phyloP scores from a whole-genome alignment of 2,888 invertebrate species.

The Temnothorax ravouxi region DNA sequence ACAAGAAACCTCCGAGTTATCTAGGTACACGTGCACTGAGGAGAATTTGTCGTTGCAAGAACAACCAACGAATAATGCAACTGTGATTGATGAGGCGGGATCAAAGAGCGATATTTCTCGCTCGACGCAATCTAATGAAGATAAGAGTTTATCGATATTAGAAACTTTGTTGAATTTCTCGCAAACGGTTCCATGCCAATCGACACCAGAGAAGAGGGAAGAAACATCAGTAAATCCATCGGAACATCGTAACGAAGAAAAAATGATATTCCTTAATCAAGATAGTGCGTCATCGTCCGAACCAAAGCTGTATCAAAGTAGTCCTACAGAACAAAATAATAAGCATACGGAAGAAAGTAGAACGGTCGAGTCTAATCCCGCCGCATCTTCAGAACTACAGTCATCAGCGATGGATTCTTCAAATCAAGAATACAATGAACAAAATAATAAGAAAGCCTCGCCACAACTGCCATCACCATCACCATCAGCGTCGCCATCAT shows the following conservation, averaged over 20 bases:
- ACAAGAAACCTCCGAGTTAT: slow-evolving; percentile 14
- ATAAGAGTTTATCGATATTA: not conserved
- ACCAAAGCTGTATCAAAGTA: slow-evolving; percentile 41
- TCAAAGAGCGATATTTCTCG: not conserved
- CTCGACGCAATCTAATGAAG: slow-evolving; percentile 11
- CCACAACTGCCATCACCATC: not conserved
- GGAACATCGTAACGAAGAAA: not conserved
- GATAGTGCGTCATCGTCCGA: not conserved
- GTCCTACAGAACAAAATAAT: not conserved
- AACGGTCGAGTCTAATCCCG: not conserved
- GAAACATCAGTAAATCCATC: not conserved
- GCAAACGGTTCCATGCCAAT: slow-evolving; percentile 12
- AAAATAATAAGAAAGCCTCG: not conserved
- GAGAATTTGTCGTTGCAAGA: slow-evolving; percentile 32
- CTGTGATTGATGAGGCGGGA: not conserved
- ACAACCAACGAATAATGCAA: not conserved
- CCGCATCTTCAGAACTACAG: not conserved
- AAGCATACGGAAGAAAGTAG: not conserved
- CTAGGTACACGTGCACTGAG: slow-evolving; percentile 21
- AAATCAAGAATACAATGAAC: slow-evolving; percentile 1
- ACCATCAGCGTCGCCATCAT: not conserved
- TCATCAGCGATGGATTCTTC: not conserved
- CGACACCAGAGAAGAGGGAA: not conserved
- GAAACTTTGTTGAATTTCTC: not conserved
- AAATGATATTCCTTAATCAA: not conserved